Evolutionary conservation across 2,888 invertebrate genomes (phyloP), one percentile per base, ranked within the genome.

Genomic region (Maniola hyperantus): DNA sequence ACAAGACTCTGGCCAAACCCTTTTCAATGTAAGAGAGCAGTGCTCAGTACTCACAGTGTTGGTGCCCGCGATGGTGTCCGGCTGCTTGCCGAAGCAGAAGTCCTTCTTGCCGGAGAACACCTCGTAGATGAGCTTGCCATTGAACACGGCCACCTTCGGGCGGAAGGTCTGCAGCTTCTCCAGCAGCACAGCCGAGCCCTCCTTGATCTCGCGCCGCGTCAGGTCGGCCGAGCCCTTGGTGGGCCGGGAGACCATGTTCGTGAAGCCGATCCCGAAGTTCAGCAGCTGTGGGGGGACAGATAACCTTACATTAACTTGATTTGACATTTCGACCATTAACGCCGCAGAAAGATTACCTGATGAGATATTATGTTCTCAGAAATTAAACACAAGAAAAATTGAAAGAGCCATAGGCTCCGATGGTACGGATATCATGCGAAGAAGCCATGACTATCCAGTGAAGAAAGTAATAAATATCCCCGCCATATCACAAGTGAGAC

Each of bases 101-200:
- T 99, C 98, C 90, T 99, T 99, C 91, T 98, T 98, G 15, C 99
- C 99, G 69, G 97, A 97, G 93, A 98, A 99, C 58, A 99, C 97
- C 91, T 99, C 99, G 91, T 98, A 99, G 79, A 99, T 99, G 77
- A 99, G 95, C 93, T 99, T 99, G n/a, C 99, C 99, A 93, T 99
- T 99, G 89, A 78, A 78, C 20, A 77, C 77, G 34, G 77, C 76
- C 59, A 78, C 97, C 94, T 99, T 99, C 74, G 99, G 99, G 80
- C 96, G 96, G 93, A 96, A 99, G 83, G 96, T 96, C 88, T 96
- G 95, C 79, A 99, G 93, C 91, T 99, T 99, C 82, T 97, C 97
- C 76, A 97, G 93, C 75, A 99, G 91, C 79, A 97, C 94, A 79
- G 96, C 96, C 74, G 97, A 97, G 86, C 97, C 97, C 93, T 98